A percentile compares a stretch with the other conserved stretches of the same genome.
phyloP scores from a whole-genome alignment of 2,797 vertebrate species.

The Rhinatrema bivittatum region DNA sequence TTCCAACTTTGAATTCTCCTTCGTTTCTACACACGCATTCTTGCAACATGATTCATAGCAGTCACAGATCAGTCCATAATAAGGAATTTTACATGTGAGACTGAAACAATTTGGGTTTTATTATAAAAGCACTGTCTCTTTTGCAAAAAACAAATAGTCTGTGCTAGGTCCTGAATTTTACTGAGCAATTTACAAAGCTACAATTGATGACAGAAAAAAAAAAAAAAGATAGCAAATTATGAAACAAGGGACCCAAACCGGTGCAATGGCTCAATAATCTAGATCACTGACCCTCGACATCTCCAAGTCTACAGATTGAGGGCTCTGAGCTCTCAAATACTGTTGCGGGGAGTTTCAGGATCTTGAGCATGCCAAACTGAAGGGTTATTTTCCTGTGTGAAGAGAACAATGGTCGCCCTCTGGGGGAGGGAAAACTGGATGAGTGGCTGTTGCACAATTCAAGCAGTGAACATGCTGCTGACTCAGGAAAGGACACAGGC shows the following conservation, averaged over 20 bases:
- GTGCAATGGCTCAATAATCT: conserved; percentile 36
- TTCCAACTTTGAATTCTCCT: too few species aligned
- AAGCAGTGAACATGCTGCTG: conserved; percentile 46
- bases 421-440: conserved; percentile 27
- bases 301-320: conserved; percentile 44
- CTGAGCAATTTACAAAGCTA: too few species aligned
- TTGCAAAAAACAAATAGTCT: too few species aligned
- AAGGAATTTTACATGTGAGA: too few species aligned
- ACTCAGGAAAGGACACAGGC: conserved; percentile 52
- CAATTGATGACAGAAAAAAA: too few species aligned
- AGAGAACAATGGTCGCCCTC: conserved; percentile 40
- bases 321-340: conserved; percentile 50
- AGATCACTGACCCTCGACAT: conserved; percentile 54
- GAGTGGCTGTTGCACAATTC: conserved; percentile 40
- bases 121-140: too few species aligned
- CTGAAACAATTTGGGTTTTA: too few species aligned
- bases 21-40: too few species aligned
- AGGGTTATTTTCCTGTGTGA: conserved; percentile 41
- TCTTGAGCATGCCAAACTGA: conserved; percentile 39
- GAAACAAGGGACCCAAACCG: conserved; percentile 34
- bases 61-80: too few species aligned
- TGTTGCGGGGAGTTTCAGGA: conserved; percentile 23
- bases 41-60: too few species aligned
- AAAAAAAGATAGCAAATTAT: conserved; percentile 17
- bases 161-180: too few species aligned